A percentile compares a stretch with the other conserved stretches of the same genome.
Evolutionary conservation across 2,113 vertebrate species (phyloP).

Genomic region (Tetraodon nigroviridis): DNA sequence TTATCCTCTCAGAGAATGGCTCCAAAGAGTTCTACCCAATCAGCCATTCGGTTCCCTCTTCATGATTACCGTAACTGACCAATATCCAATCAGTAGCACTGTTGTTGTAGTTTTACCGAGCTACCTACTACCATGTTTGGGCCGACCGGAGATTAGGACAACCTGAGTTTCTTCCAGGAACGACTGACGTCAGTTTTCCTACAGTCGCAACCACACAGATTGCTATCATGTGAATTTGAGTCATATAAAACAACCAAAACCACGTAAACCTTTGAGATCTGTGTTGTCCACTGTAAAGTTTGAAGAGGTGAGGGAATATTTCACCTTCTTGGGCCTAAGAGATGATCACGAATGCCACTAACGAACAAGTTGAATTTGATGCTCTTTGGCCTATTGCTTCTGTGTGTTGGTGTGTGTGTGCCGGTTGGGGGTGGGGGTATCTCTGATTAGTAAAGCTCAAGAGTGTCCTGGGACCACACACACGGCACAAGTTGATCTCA

Average conservation of each 20-base stretch:
- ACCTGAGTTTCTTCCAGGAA: not conserved
- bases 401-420: too few relatives aligned
- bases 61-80: constrained; percentile 25
- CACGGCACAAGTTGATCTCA: too few relatives aligned
- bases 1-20: constrained; percentile 24
- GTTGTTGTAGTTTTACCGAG: constrained; percentile 11
- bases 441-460: too few relatives aligned
- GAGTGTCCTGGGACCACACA: too few relatives aligned
- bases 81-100: constrained; percentile 35
- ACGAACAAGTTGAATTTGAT: not conserved
- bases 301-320: not conserved
- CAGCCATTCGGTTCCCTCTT: constrained; percentile 7
- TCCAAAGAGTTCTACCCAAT: constrained; percentile 23
- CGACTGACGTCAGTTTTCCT: constrained; percentile 1
- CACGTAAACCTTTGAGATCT: too few relatives aligned
- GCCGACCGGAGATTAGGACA: constrained; percentile 22
- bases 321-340: not conserved
- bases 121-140: constrained; percentile 1
- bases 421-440: too few relatives aligned
- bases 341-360: not conserved
- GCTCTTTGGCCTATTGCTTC: too few relatives aligned
- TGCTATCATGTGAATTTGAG: not conserved
- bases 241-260: not conserved
- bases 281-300: not conserved
- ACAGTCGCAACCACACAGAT: not conserved